Conservation (phyloP, 2,888 invertebrate species). For the Ophioninae sp. region DNA sequence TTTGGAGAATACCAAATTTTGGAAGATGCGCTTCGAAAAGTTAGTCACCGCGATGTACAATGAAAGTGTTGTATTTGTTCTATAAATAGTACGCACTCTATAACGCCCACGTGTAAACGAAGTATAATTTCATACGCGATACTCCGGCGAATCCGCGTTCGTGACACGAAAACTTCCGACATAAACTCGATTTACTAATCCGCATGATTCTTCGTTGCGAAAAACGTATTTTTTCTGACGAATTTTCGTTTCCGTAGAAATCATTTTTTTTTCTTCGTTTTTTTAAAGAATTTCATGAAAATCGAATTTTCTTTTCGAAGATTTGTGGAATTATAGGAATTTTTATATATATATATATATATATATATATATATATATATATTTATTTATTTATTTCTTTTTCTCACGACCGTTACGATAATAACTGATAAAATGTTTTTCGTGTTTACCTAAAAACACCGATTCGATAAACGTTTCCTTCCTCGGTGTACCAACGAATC, state of each 20-base stretch:
- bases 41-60: conserved; percentile 41
- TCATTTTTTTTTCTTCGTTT: conserved; percentile 5
- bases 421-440: too few species aligned
- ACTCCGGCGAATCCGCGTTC: conserved; percentile 20
- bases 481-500: too few species aligned
- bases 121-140: conserved; percentile 37
- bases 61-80: conserved; percentile 37
- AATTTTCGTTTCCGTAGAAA: background rate
- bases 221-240: too few species aligned
- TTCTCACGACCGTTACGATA: too few species aligned
- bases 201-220: background rate
- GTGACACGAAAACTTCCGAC: conserved; percentile 14
- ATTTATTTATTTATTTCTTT: too few species aligned
- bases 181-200: background rate
- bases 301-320: too few species aligned
- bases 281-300: background rate
- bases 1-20: conserved; percentile 1
- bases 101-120: conserved; percentile 35
- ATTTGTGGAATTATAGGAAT: too few species aligned
- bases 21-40: conserved; percentile 12
- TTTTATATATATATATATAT: too few species aligned
- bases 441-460: too few species aligned
- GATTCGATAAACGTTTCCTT: too few species aligned
- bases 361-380: too few species aligned
- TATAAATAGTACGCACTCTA: conserved; percentile 55